A percentile compares a stretch with the other conserved stretches of the same genome.
Conservation (phyloP, 2,113 vertebrate species). For the Callipepla californica region DNA sequence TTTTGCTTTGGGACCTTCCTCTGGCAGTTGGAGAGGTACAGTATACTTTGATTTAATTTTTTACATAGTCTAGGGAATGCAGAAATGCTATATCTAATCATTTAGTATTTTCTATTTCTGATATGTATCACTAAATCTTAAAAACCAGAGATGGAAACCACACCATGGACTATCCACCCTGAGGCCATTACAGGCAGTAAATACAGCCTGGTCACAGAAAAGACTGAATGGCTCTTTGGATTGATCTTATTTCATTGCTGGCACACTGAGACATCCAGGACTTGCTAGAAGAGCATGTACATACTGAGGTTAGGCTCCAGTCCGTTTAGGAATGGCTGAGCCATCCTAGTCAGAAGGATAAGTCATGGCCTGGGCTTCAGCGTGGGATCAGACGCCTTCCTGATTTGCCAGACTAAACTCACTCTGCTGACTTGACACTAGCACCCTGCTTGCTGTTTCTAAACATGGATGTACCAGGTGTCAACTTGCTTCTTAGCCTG, state of each 20-base stretch:
- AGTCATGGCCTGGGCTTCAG: not conserved
- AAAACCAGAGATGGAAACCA: not conserved
- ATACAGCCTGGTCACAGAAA: not conserved
- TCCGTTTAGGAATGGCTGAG: not conserved
- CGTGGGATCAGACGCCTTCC: not conserved
- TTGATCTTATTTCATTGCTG: not conserved
- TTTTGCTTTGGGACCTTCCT: slow-evolving; percentile 37
- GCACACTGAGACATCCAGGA: accelerated
- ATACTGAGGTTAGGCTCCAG: not conserved
- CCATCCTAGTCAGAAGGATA: not conserved
- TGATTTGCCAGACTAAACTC: not conserved
- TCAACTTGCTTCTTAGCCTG: not conserved
- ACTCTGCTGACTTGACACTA: not conserved
- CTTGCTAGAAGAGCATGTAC: not conserved
- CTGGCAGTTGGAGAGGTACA: not conserved
- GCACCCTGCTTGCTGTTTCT: not conserved
- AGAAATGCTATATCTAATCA: not conserved
- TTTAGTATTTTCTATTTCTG: slow-evolving; percentile 38
- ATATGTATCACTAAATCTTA: not conserved
- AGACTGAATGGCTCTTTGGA: not conserved
- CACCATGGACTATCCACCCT: not conserved
- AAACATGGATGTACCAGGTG: not conserved
- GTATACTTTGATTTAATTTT: slow-evolving; percentile 26
- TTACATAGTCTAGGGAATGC: slow-evolving; percentile 11
- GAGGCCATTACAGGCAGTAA: not conserved